Evolutionary conservation across 2,888 invertebrate genomes (phyloP), one percentile per base, ranked within the genome.

Genomic region (Bhutanitis thaidina): DNA sequence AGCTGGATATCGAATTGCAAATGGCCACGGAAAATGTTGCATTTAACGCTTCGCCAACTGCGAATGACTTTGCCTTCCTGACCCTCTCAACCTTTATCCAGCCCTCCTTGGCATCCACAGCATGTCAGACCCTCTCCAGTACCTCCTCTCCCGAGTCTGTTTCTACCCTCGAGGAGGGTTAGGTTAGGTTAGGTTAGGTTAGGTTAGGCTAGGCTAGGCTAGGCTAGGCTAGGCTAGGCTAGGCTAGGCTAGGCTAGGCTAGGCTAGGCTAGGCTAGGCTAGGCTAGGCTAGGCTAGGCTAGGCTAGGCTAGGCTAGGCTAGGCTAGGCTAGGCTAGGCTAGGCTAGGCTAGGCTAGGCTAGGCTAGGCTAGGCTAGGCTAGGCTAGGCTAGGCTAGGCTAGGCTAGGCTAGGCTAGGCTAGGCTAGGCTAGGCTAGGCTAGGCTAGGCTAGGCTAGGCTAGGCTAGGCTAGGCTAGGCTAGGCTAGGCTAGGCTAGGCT

Each of bases 1-100:
- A 82, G 81, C 74, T 76, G 74, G 75, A 81, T 84, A 87, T 86
- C 83, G 80, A 85, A 85, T 84, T 84, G 82, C 85, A 84, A 84
- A 88, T 85, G 78, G 79, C 75, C 69, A 69, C 73, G 77, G 85
- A 84, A 86, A 85, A 81, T 82, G 82, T 82, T 78, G 79, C 79
- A 77, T 87, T 85, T 84, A 87, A 83, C 82, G 85, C 80, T 76
- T 79, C 77, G 71, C 78, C 80, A 77, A 84, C 81, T 82, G 79
- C 71, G 75, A 75, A 78, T 74, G 79, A 80, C 81, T 84, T 74
- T n/a, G n/a, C n/a, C n/a, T n/a, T n/a, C n/a, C n/a, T n/a, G n/a
- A n/a, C n/a, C n/a, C n/a, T n/a, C n/a, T n/a, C n/a, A n/a, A n/a
- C n/a, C n/a, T n/a, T n/a, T n/a, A n/a, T n/a, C n/a, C n/a, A n/a